These are phyloP conservation scores for Parnassius orleans DNA, from an alignment of 2,888 invertebrate genomes.

Conservation along the genomic window DNA sequence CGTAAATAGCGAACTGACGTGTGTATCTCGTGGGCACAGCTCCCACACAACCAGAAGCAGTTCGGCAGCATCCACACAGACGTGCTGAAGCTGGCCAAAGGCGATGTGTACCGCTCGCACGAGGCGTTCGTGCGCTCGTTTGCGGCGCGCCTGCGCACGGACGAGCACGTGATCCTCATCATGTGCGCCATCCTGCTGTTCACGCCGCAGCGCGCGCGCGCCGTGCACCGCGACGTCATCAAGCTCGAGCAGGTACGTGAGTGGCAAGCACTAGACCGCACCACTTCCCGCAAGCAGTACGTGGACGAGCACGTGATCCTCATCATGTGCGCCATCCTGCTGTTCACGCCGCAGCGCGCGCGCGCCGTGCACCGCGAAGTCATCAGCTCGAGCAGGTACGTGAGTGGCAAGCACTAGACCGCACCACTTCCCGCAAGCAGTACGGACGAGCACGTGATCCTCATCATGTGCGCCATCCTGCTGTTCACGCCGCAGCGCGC, in stretches of 20 bases:
- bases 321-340: too few species aligned
- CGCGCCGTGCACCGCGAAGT: conserved; percentile 85
- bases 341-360: too few species aligned
- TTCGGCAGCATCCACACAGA: conserved; percentile 92
- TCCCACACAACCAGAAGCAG: conserved; percentile 89
- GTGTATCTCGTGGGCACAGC: conserved; percentile 60
- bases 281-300: too few species aligned
- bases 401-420: conserved; percentile 66
- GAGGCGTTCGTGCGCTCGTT: conserved; percentile 92
- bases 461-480: too few species aligned
- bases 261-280: too few species aligned
- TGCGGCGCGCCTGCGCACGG: conserved; percentile 90
- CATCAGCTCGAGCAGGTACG: conserved; percentile 90
- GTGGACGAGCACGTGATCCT: too few species aligned
- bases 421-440: conserved; percentile 84
- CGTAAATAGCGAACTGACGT: not conserved
- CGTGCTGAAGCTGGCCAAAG: conserved; percentile 94
- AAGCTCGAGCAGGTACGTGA: conserved; percentile 89
- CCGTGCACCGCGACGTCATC: conserved; percentile 92
- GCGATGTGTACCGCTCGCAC: conserved; percentile 92
- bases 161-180: conserved; percentile 94
- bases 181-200: conserved; percentile 95
- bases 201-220: conserved; percentile 89
- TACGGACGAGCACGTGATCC: not conserved
- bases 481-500: conserved; percentile 83